Conservation (phyloP, 2,888 invertebrate species). For the Thysanoteuthis rhombus region DNA sequence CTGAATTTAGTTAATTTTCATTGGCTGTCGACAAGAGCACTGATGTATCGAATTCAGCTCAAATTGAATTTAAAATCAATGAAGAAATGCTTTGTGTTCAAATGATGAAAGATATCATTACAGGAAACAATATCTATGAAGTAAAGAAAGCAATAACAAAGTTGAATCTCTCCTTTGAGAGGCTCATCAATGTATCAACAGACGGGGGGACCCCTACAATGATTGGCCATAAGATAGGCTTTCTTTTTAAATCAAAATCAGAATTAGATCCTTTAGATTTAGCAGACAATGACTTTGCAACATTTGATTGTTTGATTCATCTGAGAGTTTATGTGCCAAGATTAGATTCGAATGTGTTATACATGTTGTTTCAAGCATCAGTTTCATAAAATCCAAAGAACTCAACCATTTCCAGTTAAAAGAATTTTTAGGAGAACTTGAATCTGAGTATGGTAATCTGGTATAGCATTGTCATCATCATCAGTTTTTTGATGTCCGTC, state of each 20-base stretch:
- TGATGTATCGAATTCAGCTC: background rate
- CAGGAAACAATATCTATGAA: background rate
- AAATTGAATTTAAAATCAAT: background rate
- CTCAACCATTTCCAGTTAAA: background rate
- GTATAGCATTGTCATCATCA: too few species aligned
- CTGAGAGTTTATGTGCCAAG: background rate
- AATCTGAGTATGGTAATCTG: slow-evolving; percentile 13
- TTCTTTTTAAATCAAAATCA: background rate
- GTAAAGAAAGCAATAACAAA: background rate
- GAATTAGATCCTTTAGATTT: background rate
- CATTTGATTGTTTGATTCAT: background rate
- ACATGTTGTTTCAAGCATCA: slow-evolving; percentile 14
- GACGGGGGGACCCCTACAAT: background rate
- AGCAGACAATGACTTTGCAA: background rate
- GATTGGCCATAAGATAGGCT: background rate
- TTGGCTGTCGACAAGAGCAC: background rate
- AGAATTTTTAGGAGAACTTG: background rate
- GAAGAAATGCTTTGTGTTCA: background rate
- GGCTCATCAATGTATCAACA: background rate
- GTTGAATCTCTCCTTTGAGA: background rate
- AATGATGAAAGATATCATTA: background rate
- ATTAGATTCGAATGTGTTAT: background rate
- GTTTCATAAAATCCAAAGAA: background rate
- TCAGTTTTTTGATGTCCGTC: too few species aligned
- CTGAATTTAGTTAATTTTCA: background rate